Conservation (phyloP, 1,140 invertebrate species). For the Drosophila rufa region DNA sequence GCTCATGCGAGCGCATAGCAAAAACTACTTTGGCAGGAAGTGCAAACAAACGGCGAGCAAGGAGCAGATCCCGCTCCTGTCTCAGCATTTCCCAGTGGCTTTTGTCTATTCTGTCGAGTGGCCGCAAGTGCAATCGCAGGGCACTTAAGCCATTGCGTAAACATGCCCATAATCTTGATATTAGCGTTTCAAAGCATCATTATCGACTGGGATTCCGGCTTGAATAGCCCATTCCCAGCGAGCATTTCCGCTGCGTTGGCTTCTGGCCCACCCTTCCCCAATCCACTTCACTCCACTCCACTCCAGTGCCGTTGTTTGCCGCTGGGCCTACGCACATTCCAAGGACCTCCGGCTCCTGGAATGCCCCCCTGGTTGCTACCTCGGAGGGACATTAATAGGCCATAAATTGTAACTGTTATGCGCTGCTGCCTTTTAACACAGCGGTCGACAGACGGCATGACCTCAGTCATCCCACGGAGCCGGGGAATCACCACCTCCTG, state of each 20-base stretch:
- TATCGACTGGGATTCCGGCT: conserved; percentile 37
- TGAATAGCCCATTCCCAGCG: conserved; percentile 4
- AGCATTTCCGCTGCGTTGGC: conserved; percentile 14
- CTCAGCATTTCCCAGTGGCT: conserved; percentile 18
- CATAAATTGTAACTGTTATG: conserved; percentile 84
- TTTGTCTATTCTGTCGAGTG: conserved; percentile 50
- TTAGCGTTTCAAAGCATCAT: conserved; percentile 64
- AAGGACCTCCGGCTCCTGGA: background rate
- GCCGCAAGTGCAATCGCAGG: conserved; percentile 66
- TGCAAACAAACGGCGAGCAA: conserved; percentile 40
- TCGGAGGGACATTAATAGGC: conserved; percentile 76
- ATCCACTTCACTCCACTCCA: background rate
- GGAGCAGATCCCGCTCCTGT: conserved; percentile 9
- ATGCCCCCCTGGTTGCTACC: conserved; percentile 56
- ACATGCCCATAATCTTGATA: conserved; percentile 71
- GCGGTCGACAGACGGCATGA: conserved; percentile 71
- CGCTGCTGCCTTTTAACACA: conserved; percentile 79
- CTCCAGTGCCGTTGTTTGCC: conserved; percentile 6
- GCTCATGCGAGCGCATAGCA: conserved; percentile 59
- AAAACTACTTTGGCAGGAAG: conserved; percentile 53
- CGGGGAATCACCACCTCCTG: conserved; percentile 2
- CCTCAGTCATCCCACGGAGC: conserved; percentile 29
- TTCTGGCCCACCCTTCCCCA: background rate
- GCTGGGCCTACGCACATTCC: conserved; percentile 37
- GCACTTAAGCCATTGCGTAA: conserved; percentile 67